phyloP scores from a whole-genome alignment of 2,113 vertebrate species.

The Muntiacus reevesi region DNA sequence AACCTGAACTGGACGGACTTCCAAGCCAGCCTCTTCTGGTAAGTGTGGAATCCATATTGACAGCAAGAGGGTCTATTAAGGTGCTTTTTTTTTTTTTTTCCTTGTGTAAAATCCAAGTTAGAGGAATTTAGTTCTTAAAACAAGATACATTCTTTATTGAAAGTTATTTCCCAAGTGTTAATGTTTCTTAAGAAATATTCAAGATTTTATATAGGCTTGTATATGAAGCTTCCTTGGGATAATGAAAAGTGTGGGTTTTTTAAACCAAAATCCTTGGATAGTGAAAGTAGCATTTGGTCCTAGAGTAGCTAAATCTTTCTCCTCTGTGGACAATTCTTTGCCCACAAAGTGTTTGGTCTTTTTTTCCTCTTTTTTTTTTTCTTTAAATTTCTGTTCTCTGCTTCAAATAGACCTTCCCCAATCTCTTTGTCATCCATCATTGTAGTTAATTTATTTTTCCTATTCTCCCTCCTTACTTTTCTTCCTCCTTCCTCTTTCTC shows the following conservation, averaged over 20 bases:
- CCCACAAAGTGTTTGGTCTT: background rate
- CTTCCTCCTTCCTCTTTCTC: background rate
- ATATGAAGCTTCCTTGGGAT: background rate
- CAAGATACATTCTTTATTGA: background rate
- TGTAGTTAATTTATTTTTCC: background rate
- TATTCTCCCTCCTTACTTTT: background rate
- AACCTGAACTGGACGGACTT: fast-evolving
- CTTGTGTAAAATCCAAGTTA: background rate
- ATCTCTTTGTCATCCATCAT: background rate
- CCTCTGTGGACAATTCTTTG: background rate
- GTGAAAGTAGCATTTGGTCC: background rate
- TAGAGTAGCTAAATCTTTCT: background rate
- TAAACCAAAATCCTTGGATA: background rate
- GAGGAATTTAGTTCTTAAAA: background rate
- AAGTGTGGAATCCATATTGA: background rate
- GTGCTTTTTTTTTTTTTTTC: background rate
- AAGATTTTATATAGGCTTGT: background rate
- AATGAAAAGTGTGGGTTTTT: background rate
- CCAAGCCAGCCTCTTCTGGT: background rate
- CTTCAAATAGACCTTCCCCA: background rate
- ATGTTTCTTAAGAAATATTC: background rate
- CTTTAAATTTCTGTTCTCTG: background rate
- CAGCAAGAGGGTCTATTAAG: background rate
- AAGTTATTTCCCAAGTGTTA: background rate
- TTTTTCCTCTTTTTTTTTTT: background rate